phyloP scores from a whole-genome alignment of 2,888 invertebrate genomes.

The Odontocerum albicorne region DNA sequence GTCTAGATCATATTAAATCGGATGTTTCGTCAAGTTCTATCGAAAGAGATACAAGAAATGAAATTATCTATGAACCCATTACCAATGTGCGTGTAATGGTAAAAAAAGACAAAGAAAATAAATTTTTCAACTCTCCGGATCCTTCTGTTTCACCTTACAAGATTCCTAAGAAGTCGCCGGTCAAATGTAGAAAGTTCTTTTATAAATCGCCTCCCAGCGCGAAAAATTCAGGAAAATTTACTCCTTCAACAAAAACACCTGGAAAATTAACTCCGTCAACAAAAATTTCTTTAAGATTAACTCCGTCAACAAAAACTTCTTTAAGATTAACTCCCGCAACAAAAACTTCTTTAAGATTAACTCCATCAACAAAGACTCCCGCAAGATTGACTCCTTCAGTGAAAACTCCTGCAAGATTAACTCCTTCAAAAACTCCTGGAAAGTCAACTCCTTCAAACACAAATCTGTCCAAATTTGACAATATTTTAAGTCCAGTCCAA shows the following conservation, averaged over 20 bases:
- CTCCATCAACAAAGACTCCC: neutral
- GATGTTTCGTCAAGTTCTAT: neutral
- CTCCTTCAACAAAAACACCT: neutral
- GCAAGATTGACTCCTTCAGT: slow-evolving; percentile 1
- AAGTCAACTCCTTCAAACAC: slow-evolving; percentile 6
- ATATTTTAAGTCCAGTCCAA: slow-evolving; percentile 48
- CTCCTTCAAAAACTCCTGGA: slow-evolving; percentile 16
- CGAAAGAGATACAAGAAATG: neutral
- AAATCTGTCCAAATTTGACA: slow-evolving; percentile 38
- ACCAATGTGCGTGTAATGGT: neutral
- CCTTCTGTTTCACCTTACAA: neutral
- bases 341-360: neutral
- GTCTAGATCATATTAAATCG: no score
- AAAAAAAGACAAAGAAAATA: slow-evolving; percentile 26
- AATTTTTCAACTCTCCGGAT: slow-evolving; percentile 16
- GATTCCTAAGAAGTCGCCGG: slow-evolving; percentile 5
- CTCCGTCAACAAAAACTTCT: neutral
- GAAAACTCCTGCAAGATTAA: slow-evolving; percentile 9
- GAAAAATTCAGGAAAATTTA: neutral
- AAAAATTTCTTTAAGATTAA: neutral
- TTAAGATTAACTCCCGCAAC: no score
- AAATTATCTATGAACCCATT: neutral
- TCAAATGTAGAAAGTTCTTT: slow-evolving; percentile 11
- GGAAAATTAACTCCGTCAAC: slow-evolving; percentile 1
- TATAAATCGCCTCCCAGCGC: slow-evolving; percentile 16